phyloP scores from a whole-genome alignment of 2,113 vertebrate genomes.

The Mirounga angustirostris region DNA sequence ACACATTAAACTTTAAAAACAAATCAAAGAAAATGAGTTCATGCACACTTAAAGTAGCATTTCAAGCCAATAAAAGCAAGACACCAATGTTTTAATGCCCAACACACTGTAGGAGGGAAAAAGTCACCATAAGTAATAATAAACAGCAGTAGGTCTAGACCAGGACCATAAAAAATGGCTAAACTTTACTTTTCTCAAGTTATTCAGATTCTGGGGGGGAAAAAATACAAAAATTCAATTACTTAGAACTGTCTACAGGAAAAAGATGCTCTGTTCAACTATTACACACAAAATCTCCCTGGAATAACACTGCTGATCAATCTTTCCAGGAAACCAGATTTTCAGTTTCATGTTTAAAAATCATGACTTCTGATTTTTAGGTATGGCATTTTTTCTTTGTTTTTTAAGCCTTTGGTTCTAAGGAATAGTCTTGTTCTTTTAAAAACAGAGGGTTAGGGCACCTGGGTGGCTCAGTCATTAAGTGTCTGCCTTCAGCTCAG shows the following conservation, averaged over 20 bases:
- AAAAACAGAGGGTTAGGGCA: background rate
- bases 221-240: background rate
- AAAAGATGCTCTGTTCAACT: background rate
- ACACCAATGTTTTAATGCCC: background rate
- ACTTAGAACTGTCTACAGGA: background rate
- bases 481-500: no score
- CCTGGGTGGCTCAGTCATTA: no score
- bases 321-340: conserved; percentile 46
- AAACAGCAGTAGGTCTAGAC: background rate
- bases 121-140: background rate
- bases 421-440: background rate
- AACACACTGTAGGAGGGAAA: background rate
- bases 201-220: background rate
- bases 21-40: conserved; percentile 30
- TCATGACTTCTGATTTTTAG: background rate
- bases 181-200: background rate
- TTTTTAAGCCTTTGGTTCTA: background rate
- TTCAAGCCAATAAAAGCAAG: conserved; percentile 21
- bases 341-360: conserved; percentile 26
- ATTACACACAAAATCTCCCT: background rate
- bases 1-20: background rate
- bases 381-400: background rate
- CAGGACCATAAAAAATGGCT: background rate
- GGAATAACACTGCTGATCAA: background rate
- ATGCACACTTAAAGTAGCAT: background rate